Evolutionary conservation across 2,113 vertebrate species (phyloP).

Genomic region (Sminthopsis crassicaudata): DNA sequence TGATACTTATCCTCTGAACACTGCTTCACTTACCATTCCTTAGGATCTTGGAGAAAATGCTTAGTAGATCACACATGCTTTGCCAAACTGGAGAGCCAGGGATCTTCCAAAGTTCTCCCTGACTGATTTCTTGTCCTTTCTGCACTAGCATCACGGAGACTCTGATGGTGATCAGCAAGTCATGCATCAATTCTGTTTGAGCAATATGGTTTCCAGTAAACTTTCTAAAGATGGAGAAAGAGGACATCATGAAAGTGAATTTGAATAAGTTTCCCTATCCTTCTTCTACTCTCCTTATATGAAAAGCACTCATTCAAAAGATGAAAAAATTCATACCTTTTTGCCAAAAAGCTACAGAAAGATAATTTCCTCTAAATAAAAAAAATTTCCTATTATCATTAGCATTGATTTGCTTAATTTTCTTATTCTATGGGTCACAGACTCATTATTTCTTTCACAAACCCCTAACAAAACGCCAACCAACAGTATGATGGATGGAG

Average conservation of each 20-base stretch:
- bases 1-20: not conserved
- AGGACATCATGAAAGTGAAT: conserved; percentile 52
- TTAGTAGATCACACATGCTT: conserved; percentile 88
- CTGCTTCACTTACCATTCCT: conserved; percentile 87
- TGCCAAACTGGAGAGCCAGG: conserved; percentile 80
- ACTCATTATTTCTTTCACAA: not conserved
- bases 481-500: not conserved
- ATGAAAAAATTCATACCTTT: conserved; percentile 3
- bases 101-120: conserved; percentile 75
- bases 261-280: conserved; percentile 33
- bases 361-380: not conserved
- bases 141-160: conserved; percentile 92
- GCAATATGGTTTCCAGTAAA: conserved; percentile 89
- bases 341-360: not conserved
- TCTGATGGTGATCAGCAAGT: conserved; percentile 90
- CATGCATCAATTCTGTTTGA: conserved; percentile 93
- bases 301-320: conserved; percentile 9
- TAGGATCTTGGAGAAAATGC: conserved; percentile 88
- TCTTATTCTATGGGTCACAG: not conserved
- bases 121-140: conserved; percentile 84
- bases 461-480: not conserved
- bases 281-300: too few relatives aligned
- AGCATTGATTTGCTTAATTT: not conserved
- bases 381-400: not conserved
- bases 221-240: conserved; percentile 82